Conservation (phyloP, 2,797 vertebrate species). For the Linurgus olivaceus region DNA sequence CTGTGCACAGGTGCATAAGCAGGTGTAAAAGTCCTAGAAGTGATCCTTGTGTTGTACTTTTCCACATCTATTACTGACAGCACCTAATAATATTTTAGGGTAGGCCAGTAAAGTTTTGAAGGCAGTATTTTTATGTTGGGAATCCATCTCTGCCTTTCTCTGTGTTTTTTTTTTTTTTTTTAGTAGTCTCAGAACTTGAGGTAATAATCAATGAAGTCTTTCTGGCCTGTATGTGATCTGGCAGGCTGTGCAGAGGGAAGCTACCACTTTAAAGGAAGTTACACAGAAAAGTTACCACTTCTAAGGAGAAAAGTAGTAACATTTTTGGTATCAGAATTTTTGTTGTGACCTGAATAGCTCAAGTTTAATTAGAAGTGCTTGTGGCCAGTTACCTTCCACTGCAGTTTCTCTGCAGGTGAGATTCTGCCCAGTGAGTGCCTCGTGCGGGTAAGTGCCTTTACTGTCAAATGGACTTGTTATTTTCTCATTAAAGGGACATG, state of each 20-base stretch:
- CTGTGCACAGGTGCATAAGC: not conserved
- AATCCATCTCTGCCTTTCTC: not conserved
- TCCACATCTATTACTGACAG: not conserved
- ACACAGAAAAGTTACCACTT: not conserved
- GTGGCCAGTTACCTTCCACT: not conserved
- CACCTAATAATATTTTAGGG: not conserved
- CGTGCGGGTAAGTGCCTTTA: not conserved
- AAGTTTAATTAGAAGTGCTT: not conserved
- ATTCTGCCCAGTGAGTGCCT: not conserved
- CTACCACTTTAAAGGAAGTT: not conserved
- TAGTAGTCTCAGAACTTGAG: not conserved
- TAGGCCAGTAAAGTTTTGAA: not conserved
- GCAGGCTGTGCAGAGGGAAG: not conserved
- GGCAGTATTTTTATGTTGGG: not conserved
- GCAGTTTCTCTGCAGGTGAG: not conserved
- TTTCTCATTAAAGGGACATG: not conserved
- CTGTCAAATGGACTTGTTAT: not conserved
- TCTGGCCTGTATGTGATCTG: not conserved
- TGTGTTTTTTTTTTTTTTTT: not conserved
- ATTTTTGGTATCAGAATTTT: not conserved
- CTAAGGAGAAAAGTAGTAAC: not conserved
- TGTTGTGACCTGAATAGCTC: not conserved
- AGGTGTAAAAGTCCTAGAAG: not conserved
- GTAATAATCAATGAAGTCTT: not conserved
- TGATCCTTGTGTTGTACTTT: not conserved